phyloP scores from a whole-genome alignment of 2,797 vertebrate species.

The Sebastes oblongus region DNA sequence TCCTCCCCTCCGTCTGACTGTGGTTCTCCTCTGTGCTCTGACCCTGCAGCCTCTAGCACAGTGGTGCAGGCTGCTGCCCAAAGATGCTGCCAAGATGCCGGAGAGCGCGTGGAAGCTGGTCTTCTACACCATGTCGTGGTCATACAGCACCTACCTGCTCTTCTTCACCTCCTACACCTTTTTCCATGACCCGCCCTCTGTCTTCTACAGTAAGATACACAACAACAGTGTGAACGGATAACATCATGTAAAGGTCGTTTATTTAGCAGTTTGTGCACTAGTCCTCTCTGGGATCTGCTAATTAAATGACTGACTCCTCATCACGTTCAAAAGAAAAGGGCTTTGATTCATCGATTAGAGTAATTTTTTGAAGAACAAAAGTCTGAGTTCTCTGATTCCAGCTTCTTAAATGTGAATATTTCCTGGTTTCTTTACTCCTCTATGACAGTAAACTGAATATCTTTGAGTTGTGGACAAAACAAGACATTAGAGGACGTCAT shows the following conservation, averaged over 20 bases:
- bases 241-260: neutral
- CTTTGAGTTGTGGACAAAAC: too few relatives aligned
- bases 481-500: too few relatives aligned
- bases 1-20: conserved; percentile 13
- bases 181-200: conserved; percentile 91
- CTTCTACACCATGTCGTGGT: conserved; percentile 94
- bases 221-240: neutral
- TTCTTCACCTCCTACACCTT: conserved; percentile 92
- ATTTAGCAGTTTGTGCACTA: neutral
- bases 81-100: conserved; percentile 94
- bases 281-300: neutral
- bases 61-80: conserved; percentile 87
- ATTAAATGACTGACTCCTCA: neutral
- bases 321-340: neutral
- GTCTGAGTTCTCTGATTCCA: too few relatives aligned
- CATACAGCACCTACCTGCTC: conserved; percentile 92
- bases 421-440: too few relatives aligned
- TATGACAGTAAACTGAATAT: too few relatives aligned
- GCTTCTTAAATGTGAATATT: too few relatives aligned
- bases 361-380: too few relatives aligned
- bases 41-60: conserved; percentile 86
- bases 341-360: neutral
- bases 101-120: conserved; percentile 98
- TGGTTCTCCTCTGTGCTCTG: conserved; percentile 30
- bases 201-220: conserved; percentile 88